phyloP scores from a whole-genome alignment of 2,113 vertebrate genomes.

The Echinops telfairi region DNA sequence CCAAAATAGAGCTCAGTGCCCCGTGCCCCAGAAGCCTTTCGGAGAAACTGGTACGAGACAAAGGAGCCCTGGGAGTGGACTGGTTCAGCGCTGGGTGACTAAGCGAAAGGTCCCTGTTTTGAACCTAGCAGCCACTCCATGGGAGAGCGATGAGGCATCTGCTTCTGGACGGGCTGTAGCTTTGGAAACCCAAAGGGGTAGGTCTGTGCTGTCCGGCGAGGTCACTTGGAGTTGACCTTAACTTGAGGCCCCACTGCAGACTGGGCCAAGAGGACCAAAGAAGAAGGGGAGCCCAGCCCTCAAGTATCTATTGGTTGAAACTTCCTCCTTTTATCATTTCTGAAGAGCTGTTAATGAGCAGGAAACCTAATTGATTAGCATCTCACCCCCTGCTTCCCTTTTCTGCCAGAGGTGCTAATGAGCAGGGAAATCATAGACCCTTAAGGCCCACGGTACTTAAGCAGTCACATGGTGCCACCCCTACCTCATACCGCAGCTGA shows the following conservation, averaged over 20 bases:
- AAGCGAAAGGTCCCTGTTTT: background rate
- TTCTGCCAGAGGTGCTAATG: constrained; percentile 37
- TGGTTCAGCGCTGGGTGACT: background rate
- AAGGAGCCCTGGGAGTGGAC: background rate
- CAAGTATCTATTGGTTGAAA: background rate
- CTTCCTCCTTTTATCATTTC: constrained; percentile 1
- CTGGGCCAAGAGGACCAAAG: background rate
- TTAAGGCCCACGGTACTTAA: background rate
- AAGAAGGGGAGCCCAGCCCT: background rate
- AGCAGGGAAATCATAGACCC: constrained; percentile 11
- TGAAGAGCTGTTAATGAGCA: constrained; percentile 17
- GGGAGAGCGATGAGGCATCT: background rate
- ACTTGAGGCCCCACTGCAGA: background rate
- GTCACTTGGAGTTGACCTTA: background rate
- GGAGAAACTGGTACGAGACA: background rate
- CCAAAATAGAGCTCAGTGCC: background rate
- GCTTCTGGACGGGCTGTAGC: background rate
- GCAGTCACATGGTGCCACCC: background rate
- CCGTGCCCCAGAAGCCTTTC: constrained; percentile 5
- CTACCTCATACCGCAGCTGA: background rate
- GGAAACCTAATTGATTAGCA: constrained; percentile 21
- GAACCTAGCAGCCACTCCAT: background rate
- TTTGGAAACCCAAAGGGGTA: background rate
- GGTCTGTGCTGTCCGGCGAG: background rate
- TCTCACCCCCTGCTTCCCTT: background rate